Evolutionary conservation across 2,888 invertebrate species (phyloP), one percentile per base, ranked within the genome.

Genomic region (Napeogenes sylphis): DNA sequence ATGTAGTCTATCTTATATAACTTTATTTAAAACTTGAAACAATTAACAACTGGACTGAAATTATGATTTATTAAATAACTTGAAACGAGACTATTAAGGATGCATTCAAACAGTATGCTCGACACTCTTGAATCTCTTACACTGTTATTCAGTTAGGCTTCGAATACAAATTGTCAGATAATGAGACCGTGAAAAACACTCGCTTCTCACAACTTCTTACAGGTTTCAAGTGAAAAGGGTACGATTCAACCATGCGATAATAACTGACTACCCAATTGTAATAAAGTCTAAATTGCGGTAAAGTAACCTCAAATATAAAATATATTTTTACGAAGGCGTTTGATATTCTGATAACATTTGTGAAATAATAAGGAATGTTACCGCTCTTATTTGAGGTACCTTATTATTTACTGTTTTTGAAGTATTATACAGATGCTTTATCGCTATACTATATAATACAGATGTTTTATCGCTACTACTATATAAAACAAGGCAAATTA

Each of bases 161-260:
- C 81, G 88, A 88, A 88, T 88, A 87, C 86, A 83, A 88, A 88
- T 88, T 72, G 83, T 82, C 83, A 76, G 77, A 78, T 87, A 87
- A 88, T 87, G 84, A 71, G 72, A 70, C 70, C 64, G 68, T 87
- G 86, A 87, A 87, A 85, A 84, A 87, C 87, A 88, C 87, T 86
- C 82, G 84, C 82, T 79, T 70, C 83, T 79, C 79, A 72, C 83
- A 76, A n/a, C 80, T 84, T 78, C 78, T 79, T 79, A 78, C 66
- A 58, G 58, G 56, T 58, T 58, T 56, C 60, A 64, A 67, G 64
- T 65, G 62, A 65, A 62, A 65, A 60, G 45, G 45, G 14, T 32
- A 45, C 12, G 13, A 32, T 45, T 35, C 3, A 35, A 54, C 21
- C 56, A 51, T 4, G 42, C 62, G 47, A 62, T 56, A 58, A 30